Conservation (phyloP, 1,140 invertebrate genomes). For the Probaryconus sp. region DNA sequence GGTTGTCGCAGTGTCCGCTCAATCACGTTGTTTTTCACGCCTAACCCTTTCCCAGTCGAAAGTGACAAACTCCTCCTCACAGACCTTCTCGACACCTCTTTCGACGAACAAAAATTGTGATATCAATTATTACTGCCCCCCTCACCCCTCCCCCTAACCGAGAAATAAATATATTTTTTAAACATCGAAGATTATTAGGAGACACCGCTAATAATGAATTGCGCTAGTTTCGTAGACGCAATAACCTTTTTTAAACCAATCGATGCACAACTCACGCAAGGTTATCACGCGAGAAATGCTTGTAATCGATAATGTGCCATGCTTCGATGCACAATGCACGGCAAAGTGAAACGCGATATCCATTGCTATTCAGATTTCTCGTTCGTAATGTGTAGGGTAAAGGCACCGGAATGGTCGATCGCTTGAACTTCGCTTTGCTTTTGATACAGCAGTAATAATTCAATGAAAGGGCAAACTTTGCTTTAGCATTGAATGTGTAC, state of each 20-base stretch:
- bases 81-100: not conserved
- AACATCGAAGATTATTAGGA: not conserved
- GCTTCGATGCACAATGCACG: conserved; percentile 23
- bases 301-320: conserved; percentile 39
- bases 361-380: conserved; percentile 13
- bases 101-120: no score
- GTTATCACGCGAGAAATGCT: conserved; percentile 43
- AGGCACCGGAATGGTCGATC: no score
- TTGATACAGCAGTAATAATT: conserved; percentile 16
- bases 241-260: conserved; percentile 34
- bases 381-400: no score
- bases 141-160: not conserved
- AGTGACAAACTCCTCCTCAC: conserved; percentile 1
- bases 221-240: conserved; percentile 4
- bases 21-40: conserved; percentile 31
- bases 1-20: not conserved
- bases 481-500: no score
- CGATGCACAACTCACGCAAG: conserved; percentile 42
- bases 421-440: no score
- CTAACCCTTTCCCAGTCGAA: conserved; percentile 1
- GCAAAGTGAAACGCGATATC: conserved; percentile 20
- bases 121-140: conserved; percentile 9
- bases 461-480: no score
- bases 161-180: conserved; percentile 21
- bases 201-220: conserved; percentile 5